Conservation (phyloP, 1,140 invertebrate species). For the Lithobius niger region DNA sequence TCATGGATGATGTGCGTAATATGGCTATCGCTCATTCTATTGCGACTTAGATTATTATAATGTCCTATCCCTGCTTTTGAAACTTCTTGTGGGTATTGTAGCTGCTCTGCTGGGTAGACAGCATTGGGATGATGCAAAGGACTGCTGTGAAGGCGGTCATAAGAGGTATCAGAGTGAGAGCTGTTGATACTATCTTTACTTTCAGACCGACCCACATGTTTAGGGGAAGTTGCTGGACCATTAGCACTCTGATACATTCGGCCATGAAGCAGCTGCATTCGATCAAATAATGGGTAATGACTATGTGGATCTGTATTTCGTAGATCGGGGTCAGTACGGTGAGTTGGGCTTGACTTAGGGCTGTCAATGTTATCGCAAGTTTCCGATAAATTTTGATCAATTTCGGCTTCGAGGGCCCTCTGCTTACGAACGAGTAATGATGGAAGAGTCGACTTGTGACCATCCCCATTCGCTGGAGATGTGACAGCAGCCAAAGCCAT, state of each 20-base stretch:
- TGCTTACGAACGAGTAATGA: slow-evolving; percentile 70
- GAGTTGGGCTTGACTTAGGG: slow-evolving; percentile 31
- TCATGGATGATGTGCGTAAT: slow-evolving; percentile 30
- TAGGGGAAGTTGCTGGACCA: slow-evolving; percentile 8
- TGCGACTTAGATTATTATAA: neutral
- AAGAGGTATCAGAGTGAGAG: slow-evolving; percentile 34
- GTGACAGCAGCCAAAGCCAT: slow-evolving; percentile 16
- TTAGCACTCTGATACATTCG: slow-evolving; percentile 27
- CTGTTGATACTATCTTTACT: slow-evolving; percentile 36
- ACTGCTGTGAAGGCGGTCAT: slow-evolving; percentile 21
- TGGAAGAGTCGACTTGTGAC: slow-evolving; percentile 53
- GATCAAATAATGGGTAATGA: slow-evolving; percentile 8
- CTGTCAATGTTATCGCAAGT: slow-evolving; percentile 80
- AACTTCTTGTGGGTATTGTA: too few species aligned
- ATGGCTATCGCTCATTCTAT: slow-evolving; percentile 8
- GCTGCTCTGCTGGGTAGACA: too few species aligned
- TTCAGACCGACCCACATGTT: slow-evolving; percentile 29
- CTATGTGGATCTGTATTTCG: neutral
- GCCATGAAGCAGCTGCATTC: slow-evolving; percentile 14
- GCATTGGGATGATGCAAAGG: neutral
- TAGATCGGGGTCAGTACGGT: neutral
- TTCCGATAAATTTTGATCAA: slow-evolving; percentile 72
- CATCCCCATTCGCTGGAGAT: slow-evolving; percentile 43
- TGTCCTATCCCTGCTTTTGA: too few species aligned
- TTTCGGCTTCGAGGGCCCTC: slow-evolving; percentile 71